phyloP scores from a whole-genome alignment of 92 coral and sea anemone genomes.

The Hydrozoanthus gracilis region DNA sequence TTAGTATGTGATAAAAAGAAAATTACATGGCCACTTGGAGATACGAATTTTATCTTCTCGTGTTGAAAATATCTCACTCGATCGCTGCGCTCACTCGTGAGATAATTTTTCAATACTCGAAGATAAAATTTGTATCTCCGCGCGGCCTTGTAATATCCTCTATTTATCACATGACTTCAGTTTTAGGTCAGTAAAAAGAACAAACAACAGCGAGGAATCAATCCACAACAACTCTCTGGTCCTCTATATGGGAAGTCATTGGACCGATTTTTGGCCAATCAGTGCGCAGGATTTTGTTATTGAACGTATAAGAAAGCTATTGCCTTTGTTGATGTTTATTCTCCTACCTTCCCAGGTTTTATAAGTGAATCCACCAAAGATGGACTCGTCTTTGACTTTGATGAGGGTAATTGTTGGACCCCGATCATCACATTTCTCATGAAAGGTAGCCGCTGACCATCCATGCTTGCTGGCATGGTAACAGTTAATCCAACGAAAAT shows the following conservation, averaged over 20 bases:
- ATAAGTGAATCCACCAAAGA: constrained; percentile 67
- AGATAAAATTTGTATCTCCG: no score
- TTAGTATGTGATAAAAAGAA: no score
- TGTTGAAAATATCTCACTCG: no score
- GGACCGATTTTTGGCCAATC: not conserved
- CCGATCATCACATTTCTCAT: constrained; percentile 50
- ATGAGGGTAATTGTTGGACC: constrained; percentile 67
- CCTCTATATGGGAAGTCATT: not conserved
- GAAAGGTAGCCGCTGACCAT: constrained; percentile 58
- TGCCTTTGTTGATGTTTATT: no score
- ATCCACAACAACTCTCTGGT: not conserved
- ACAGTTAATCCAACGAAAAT: constrained; percentile 60
- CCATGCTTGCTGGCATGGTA: constrained; percentile 56
- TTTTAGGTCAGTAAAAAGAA: no score
- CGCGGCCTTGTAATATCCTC: no score
- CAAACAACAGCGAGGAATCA: not conserved
- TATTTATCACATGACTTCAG: no score
- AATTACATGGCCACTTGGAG: no score
- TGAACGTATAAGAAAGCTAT: no score
- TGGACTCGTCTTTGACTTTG: constrained; percentile 61
- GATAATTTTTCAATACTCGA: no score
- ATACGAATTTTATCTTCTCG: no score
- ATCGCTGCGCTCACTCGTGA: no score
- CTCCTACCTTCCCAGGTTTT: constrained; percentile 34
- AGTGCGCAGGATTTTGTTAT: not conserved